These are phyloP conservation scores for Apamea anceps DNA, from an alignment of 2,888 invertebrate species.

Conservation along the genomic window DNA sequence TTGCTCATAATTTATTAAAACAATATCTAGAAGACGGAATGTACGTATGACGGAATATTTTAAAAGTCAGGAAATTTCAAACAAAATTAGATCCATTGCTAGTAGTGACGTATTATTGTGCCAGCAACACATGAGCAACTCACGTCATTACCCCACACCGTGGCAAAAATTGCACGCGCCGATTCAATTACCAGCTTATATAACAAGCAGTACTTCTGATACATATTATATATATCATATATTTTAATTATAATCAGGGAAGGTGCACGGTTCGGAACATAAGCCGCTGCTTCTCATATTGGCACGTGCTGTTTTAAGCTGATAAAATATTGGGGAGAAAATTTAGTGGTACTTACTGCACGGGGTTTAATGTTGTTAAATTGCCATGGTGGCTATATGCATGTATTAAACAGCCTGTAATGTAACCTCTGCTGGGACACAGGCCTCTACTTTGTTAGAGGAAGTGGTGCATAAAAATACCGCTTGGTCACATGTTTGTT, in stretches of 20 bases:
- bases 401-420: background rate
- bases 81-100: background rate
- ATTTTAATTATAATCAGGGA: constrained; percentile 10
- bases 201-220: background rate
- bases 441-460: background rate
- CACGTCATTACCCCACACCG: background rate
- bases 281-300: background rate
- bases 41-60: background rate
- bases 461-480: no score
- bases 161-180: background rate
- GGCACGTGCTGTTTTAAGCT: background rate
- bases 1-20: background rate
- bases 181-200: constrained; percentile 11
- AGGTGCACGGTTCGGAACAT: background rate
- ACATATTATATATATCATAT: no score
- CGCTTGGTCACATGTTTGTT: no score
- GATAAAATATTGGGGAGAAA: background rate
- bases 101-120: background rate
- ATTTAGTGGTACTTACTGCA: no score
- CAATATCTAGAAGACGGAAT: no score
- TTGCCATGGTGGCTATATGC: background rate
- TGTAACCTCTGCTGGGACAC: no score
- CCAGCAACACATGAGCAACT: background rate
- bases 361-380: background rate
- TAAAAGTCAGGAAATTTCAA: background rate